Conservation (phyloP, 2,888 invertebrate genomes). For the Clostera curtula region DNA sequence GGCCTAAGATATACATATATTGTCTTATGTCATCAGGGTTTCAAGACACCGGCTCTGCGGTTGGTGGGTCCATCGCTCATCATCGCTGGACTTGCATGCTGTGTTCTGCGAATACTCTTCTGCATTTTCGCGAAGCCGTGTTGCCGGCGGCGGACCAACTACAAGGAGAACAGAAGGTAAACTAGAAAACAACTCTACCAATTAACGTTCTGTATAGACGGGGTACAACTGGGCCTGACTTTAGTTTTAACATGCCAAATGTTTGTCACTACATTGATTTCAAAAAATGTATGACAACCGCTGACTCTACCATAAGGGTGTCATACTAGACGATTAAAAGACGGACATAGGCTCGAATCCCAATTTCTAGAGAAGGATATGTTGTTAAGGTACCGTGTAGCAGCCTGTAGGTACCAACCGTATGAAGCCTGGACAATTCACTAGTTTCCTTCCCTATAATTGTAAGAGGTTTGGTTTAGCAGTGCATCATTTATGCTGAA, state of each 20-base stretch:
- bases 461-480: no score
- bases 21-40: constrained; percentile 60
- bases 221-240: background rate
- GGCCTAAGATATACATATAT: background rate
- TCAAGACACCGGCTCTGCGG: constrained; percentile 88
- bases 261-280: no score
- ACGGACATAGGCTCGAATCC: no score
- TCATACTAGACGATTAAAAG: no score
- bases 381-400: no score
- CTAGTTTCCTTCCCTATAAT: no score
- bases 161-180: constrained; percentile 76
- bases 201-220: background rate
- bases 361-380: no score
- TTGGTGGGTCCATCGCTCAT: constrained; percentile 90
- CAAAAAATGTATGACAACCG: no score
- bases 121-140: constrained; percentile 89
- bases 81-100: constrained; percentile 85
- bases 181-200: constrained; percentile 1
- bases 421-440: no score
- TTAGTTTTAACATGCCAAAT: background rate
- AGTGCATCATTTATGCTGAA: no score
- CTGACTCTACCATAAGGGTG: no score
- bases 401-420: no score
- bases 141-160: constrained; percentile 77
- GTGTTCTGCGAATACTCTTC: constrained; percentile 86